phyloP scores from a whole-genome alignment of 2,113 vertebrate species.

The Cryptotis parvus region DNA sequence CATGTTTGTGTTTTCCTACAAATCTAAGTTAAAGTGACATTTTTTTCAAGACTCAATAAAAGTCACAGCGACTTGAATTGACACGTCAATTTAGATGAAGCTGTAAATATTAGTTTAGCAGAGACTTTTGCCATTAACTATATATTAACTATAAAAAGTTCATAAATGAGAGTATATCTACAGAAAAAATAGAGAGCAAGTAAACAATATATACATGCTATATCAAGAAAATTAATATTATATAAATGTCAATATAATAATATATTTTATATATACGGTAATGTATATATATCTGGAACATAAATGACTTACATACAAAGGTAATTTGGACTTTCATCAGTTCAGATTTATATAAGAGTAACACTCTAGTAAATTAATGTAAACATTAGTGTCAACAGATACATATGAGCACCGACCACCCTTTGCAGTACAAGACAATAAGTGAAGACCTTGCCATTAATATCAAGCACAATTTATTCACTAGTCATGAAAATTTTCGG shows the following conservation, averaged over 20 bases:
- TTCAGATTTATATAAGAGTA: slow-evolving; percentile 13
- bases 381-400: slow-evolving; percentile 38
- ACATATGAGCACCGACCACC: slow-evolving; percentile 56
- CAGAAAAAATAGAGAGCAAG: not conserved
- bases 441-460: slow-evolving; percentile 7
- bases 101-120: slow-evolving; percentile 39
- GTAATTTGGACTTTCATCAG: slow-evolving; percentile 34
- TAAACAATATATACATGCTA: not conserved
- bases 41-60: not conserved
- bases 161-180: not conserved
- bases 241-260: no score
- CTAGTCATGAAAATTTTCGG: not conserved
- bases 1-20: not conserved
- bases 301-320: not conserved
- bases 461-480: slow-evolving; percentile 26
- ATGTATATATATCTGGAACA: no score
- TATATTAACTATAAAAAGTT: not conserved
- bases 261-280: no score
- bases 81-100: slow-evolving; percentile 53
- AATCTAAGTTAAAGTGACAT: not conserved
- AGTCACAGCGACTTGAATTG: slow-evolving; percentile 41
- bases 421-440: not conserved
- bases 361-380: slow-evolving; percentile 51
- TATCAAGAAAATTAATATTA: not conserved
- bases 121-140: slow-evolving; percentile 23